Evolutionary conservation across 2,888 invertebrate genomes (phyloP).

Genomic region (Ferrisia virgata): DNA sequence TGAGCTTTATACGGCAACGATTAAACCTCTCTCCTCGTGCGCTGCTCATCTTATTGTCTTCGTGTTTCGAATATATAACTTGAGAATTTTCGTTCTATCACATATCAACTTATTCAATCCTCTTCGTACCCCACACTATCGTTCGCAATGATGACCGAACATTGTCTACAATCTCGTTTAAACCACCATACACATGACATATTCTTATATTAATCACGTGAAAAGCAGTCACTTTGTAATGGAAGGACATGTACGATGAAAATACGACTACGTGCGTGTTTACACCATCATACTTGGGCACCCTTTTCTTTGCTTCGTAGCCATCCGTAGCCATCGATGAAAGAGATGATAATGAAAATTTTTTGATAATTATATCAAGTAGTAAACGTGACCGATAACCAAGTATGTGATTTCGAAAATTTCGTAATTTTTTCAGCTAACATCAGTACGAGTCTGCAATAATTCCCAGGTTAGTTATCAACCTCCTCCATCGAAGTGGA

Average conservation of each 20-base stretch:
- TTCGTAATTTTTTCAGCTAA: no score
- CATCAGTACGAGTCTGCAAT: no score
- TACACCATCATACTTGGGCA: no score
- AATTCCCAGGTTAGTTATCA: no score
- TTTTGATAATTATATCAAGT: no score
- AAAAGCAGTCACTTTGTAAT: background rate
- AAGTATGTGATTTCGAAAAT: no score
- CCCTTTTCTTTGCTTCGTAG: background rate
- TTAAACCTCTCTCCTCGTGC: conserved; percentile 23
- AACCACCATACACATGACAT: background rate
- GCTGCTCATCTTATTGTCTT: conserved; percentile 28
- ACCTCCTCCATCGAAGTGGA: no score
- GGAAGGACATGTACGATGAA: background rate
- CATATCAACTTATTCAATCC: background rate
- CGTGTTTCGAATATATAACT: conserved; percentile 35
- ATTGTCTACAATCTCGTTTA: background rate
- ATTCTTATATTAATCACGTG: background rate
- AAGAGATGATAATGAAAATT: background rate
- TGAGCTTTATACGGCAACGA: conserved; percentile 2
- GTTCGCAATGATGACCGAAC: background rate
- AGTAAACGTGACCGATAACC: no score
- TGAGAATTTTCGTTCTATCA: background rate
- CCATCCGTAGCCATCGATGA: background rate
- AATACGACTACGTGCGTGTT: background rate
- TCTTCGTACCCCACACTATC: background rate